Percentiles rank a stretch among this genome's conserved stretches.
Evolutionary conservation across 2,797 vertebrate genomes (phyloP).

Genomic region (Lepidocolaptes lacrymiger): DNA sequence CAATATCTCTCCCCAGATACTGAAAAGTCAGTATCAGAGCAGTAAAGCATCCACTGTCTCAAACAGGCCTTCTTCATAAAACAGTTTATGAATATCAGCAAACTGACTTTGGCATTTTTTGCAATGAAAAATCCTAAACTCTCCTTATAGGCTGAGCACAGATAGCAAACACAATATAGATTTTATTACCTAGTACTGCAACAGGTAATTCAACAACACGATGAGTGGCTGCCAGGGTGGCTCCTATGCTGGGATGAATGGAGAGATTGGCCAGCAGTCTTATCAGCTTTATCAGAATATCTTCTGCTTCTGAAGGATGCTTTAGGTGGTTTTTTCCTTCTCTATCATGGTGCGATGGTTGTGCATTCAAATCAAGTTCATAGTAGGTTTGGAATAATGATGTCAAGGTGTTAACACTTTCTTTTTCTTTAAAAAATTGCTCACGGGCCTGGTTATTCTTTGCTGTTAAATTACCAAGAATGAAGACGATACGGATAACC

Average conservation of each 20-base stretch:
- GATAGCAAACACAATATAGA: not conserved
- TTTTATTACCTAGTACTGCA: slow-evolving; percentile 85
- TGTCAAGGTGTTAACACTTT: slow-evolving; percentile 80
- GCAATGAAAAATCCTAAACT: not conserved
- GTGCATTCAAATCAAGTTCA: slow-evolving; percentile 57
- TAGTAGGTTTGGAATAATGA: slow-evolving; percentile 83
- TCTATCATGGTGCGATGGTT: not conserved
- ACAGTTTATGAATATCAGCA: not conserved
- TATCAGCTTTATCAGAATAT: slow-evolving; percentile 91
- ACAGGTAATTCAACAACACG: slow-evolving; percentile 82
- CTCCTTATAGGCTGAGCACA: not conserved
- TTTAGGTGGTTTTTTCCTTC: not conserved
- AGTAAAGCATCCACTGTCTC: not conserved
- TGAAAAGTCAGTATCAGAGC: not conserved
- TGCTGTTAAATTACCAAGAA: slow-evolving; percentile 91
- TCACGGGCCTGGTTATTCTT: slow-evolving; percentile 82
- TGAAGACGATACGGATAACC: slow-evolving; percentile 89
- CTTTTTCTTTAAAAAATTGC: slow-evolving; percentile 80
- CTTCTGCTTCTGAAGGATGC: slow-evolving; percentile 75
- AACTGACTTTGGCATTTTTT: not conserved
- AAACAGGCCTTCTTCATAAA: not conserved
- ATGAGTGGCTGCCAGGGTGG: slow-evolving; percentile 76
- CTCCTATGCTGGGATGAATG: slow-evolving; percentile 83
- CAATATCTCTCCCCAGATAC: not conserved
- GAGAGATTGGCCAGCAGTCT: slow-evolving; percentile 91